Evolutionary conservation across 2,113 vertebrate species (phyloP).

Genomic region (Sialia sialis): DNA sequence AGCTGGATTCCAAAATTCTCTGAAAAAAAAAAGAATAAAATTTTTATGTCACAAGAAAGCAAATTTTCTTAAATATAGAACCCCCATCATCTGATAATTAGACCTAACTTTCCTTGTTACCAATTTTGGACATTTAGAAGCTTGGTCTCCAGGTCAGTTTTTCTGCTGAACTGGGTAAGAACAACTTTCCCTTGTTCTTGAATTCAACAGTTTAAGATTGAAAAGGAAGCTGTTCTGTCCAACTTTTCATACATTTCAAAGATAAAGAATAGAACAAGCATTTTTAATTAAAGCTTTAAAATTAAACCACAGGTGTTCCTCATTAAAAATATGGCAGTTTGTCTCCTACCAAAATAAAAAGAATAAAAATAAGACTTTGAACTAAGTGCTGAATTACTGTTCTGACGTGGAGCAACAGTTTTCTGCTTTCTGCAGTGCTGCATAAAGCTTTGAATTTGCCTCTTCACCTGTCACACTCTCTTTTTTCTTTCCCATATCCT

Average conservation of each 20-base stretch:
- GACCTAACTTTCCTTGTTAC: not conserved
- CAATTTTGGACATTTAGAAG: not conserved
- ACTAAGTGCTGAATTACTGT: not conserved
- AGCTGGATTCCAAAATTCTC: not conserved
- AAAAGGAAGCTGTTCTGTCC: not conserved
- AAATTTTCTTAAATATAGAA: not conserved
- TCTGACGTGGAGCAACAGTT: not conserved
- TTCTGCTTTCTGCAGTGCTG: not conserved
- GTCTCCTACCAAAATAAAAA: not conserved
- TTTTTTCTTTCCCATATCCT: not conserved
- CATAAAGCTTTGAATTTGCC: not conserved
- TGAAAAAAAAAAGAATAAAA: not conserved
- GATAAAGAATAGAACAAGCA: not conserved
- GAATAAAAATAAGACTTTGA: not conserved
- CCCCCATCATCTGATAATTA: not conserved
- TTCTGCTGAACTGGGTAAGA: not conserved
- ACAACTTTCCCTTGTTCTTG: not conserved
- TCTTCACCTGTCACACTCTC: not conserved
- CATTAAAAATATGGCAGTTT: not conserved
- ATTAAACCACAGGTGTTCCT: not conserved
- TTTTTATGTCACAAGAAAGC: rapidly evolving
- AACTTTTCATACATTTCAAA: not conserved
- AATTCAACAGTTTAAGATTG: not conserved
- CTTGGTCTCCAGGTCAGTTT: not conserved
- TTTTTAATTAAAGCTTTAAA: not conserved